Percentiles rank a stretch among this genome's conserved stretches.
Conservation (phyloP, 2,113 vertebrate species). For the Osmerus mordax region DNA sequence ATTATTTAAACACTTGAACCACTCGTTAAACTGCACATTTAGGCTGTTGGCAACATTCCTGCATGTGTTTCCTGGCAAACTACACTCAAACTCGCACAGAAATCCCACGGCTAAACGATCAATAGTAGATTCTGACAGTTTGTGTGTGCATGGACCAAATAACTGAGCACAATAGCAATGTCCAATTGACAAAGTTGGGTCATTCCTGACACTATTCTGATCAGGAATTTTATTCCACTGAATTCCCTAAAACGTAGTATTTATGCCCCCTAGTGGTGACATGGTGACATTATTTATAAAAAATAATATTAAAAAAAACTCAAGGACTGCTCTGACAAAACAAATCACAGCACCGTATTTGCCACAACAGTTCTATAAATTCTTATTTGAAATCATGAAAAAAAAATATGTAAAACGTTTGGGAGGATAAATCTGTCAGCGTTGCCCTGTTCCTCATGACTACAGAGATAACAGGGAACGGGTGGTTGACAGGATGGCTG, state of each 20-base stretch:
- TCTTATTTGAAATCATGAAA: too few relatives aligned
- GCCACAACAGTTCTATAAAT: too few relatives aligned
- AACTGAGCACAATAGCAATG: background rate
- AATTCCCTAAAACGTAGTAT: background rate
- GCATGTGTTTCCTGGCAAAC: background rate
- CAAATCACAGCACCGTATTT: too few relatives aligned
- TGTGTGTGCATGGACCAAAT: background rate
- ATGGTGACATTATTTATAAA: background rate
- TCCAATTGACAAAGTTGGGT: background rate
- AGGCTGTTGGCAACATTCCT: constrained; percentile 23
- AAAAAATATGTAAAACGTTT: too few relatives aligned
- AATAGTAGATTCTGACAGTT: background rate
- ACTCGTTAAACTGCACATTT: constrained; percentile 4
- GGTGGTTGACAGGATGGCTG: too few relatives aligned
- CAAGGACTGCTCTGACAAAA: too few relatives aligned
- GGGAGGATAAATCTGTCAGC: too few relatives aligned
- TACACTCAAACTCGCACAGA: background rate
- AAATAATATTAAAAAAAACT: background rate
- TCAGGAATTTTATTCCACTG: background rate
- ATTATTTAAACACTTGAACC: constrained; percentile 22
- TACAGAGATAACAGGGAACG: too few relatives aligned
- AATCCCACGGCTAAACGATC: background rate
- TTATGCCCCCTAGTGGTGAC: constrained; percentile 40
- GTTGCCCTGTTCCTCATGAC: too few relatives aligned
- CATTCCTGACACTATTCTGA: background rate